Percentiles rank a stretch among this genome's conserved stretches.
Evolutionary conservation across 1,140 invertebrate genomes (phyloP).

Genomic region (Eubasilissa regina): DNA sequence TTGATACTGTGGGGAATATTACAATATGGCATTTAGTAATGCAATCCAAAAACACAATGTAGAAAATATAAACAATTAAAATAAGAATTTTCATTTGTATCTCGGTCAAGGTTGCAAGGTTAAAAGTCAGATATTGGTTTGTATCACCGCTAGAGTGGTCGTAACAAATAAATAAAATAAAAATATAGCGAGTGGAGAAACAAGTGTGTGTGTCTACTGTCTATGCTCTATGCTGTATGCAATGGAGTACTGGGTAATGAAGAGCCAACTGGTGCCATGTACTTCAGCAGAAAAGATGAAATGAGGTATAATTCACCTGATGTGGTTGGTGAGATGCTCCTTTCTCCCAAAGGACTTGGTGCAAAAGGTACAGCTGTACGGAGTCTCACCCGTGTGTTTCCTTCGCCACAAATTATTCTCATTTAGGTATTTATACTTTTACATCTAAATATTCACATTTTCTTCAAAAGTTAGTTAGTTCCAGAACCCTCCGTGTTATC

Average conservation of each 20-base stretch:
- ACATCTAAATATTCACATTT: not conserved
- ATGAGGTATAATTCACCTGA: constrained; percentile 61
- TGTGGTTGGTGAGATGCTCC: constrained; percentile 83
- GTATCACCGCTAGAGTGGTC: too few species aligned
- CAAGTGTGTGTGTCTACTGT: too few species aligned
- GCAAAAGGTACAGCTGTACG: constrained; percentile 72
- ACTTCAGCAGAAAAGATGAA: constrained; percentile 39
- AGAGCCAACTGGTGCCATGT: constrained; percentile 22
- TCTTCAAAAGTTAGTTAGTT: not conserved
- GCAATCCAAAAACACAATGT: too few species aligned
- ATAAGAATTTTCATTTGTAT: too few species aligned
- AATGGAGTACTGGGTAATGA: constrained; percentile 19
- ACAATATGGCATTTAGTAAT: too few species aligned
- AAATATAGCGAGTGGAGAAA: too few species aligned
- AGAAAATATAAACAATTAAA: too few species aligned
- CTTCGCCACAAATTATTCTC: constrained; percentile 37
- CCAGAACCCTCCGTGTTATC: not conserved
- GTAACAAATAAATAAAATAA: too few species aligned
- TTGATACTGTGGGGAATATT: too few species aligned
- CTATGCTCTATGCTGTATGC: too few species aligned
- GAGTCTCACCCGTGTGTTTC: constrained; percentile 79
- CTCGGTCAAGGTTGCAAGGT: too few species aligned
- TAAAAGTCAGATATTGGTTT: too few species aligned
- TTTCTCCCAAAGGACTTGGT: constrained; percentile 81
- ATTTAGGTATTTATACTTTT: constrained; percentile 15